These are phyloP conservation scores for Prosapia bicincta DNA, from an alignment of 2,888 invertebrate species.

Conservation along the genomic window DNA sequence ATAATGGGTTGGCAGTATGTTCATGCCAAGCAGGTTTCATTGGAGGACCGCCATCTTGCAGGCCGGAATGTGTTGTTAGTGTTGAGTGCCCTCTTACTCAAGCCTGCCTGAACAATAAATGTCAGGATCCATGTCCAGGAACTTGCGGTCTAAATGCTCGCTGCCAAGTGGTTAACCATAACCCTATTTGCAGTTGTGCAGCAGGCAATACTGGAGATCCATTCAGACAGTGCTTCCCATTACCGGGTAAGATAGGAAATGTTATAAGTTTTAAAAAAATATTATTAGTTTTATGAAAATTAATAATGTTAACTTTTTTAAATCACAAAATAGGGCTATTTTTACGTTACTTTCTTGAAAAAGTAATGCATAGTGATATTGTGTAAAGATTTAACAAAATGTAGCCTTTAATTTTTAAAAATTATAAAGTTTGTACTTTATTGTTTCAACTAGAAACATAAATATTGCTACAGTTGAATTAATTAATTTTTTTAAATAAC, in stretches of 20 bases:
- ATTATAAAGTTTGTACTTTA: too few species aligned
- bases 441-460: too few species aligned
- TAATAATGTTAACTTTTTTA: too few species aligned
- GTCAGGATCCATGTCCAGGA: constrained; percentile 61
- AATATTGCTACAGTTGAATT: too few species aligned
- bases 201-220: constrained; percentile 61
- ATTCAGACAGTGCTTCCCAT: constrained; percentile 58
- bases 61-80: constrained; percentile 62
- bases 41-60: constrained; percentile 62
- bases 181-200: constrained; percentile 64
- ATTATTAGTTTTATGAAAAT: too few species aligned
- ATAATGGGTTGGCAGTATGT: constrained; percentile 59
- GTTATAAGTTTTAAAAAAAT: too few species aligned
- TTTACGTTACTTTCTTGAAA: too few species aligned
- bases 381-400: too few species aligned
- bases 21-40: constrained; percentile 68
- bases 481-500: too few species aligned
- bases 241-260: constrained; percentile 46
- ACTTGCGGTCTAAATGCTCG: constrained; percentile 60
- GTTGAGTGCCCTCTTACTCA: constrained; percentile 63
- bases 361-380: too few species aligned
- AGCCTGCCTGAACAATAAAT: constrained; percentile 64
- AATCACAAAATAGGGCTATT: too few species aligned
- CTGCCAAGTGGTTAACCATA: constrained; percentile 64
- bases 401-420: too few species aligned